A percentile compares a stretch with the other conserved stretches of the same genome.
Conservation (phyloP, 2,888 invertebrate species). For the Podabrus alpinus region DNA sequence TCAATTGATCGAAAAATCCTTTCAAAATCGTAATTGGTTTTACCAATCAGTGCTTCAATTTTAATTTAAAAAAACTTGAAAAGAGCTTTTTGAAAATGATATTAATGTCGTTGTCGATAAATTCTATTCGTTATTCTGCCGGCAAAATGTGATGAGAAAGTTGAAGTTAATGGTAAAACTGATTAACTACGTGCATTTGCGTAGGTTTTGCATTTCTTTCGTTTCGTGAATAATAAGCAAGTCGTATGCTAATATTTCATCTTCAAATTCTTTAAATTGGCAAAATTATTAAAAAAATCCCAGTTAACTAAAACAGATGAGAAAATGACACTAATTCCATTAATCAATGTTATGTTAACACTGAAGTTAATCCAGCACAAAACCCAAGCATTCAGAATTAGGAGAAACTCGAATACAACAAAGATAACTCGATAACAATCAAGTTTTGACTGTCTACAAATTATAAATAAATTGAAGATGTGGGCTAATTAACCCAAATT, state of each 20-base stretch:
- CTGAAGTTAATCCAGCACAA: background rate
- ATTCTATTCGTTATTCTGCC: background rate
- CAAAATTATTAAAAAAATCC: background rate
- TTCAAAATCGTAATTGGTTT: background rate
- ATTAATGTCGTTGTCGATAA: background rate
- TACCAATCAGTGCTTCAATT: background rate
- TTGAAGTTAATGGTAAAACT: background rate
- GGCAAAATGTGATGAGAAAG: background rate
- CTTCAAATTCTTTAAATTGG: background rate
- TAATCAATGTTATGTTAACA: background rate
- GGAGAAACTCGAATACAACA: background rate
- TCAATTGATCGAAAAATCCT: background rate
- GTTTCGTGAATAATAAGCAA: background rate
- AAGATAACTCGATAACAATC: background rate
- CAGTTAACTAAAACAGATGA: background rate
- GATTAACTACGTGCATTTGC: background rate
- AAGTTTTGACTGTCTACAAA: background rate
- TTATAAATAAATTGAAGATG: background rate
- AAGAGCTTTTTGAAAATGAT: background rate
- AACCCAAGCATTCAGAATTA: background rate
- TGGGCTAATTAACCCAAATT: background rate
- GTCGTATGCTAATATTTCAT: background rate
- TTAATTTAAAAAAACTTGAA: background rate
- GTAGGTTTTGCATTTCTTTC: background rate
- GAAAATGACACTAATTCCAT: background rate